Conservation (phyloP, 2,888 invertebrate genomes). For the Tenthredo livida region DNA sequence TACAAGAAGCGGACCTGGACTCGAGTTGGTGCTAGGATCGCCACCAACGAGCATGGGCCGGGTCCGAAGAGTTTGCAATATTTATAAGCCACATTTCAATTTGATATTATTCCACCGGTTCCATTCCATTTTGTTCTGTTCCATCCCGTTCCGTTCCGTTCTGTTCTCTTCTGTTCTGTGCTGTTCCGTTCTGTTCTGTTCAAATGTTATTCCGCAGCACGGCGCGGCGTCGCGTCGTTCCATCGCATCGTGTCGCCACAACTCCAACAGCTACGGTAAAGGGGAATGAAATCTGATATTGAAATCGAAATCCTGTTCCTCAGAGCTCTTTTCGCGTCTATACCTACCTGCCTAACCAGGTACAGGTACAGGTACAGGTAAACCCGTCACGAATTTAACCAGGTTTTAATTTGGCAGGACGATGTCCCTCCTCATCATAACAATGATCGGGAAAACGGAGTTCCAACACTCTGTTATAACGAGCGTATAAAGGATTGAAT, state of each 20-base stretch:
- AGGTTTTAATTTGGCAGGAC: conserved; percentile 10
- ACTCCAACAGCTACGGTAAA: neutral
- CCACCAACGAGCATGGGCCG: conserved; percentile 47
- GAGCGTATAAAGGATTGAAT: neutral
- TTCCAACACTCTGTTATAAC: neutral
- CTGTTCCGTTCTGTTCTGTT: conserved; percentile 32
- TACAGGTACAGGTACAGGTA: neutral
- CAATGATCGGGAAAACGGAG: neutral
- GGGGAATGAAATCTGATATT: conserved; percentile 47
- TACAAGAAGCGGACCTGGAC: conserved; percentile 17
- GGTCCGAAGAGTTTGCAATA: conserved; percentile 66
- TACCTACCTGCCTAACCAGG: neutral
- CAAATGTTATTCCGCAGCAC: conserved; percentile 39
- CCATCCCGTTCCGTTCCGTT: conserved; percentile 53
- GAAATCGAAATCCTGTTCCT: conserved; percentile 47
- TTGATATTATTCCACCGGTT: conserved; percentile 66
- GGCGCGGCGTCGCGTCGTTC: neutral
- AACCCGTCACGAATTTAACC: neutral
- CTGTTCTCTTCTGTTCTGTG: conserved; percentile 21
- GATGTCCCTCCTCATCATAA: neutral
- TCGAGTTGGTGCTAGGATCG: conserved; percentile 66
- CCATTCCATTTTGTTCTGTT: conserved; percentile 59
- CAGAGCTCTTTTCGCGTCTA: conserved; percentile 17
- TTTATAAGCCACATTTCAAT: conserved; percentile 70
- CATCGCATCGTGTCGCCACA: conserved; percentile 1